Conservation (phyloP, 2,797 vertebrate genomes). For the Sebastes paucispinis region DNA sequence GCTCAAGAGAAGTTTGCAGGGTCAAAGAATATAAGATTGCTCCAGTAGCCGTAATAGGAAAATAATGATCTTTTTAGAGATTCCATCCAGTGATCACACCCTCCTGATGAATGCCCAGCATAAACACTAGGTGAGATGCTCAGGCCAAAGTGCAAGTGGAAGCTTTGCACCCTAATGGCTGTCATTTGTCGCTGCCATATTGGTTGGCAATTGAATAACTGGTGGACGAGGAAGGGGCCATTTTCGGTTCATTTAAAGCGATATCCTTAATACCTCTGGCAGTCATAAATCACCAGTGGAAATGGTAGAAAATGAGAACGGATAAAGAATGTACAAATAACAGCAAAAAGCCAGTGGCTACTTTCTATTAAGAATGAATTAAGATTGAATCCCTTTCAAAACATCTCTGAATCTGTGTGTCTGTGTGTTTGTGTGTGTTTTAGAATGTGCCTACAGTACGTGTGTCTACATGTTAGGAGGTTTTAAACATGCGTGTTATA, state of each 20-base stretch:
- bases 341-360: not conserved
- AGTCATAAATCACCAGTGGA: slow-evolving; percentile 65
- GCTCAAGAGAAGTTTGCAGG: not conserved
- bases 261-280: slow-evolving; percentile 31
- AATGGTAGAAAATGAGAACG: slow-evolving; percentile 28
- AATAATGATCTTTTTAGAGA: slow-evolving; percentile 51
- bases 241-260: slow-evolving; percentile 54
- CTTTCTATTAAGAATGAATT: slow-evolving; percentile 11
- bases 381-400: slow-evolving; percentile 10
- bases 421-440: not conserved
- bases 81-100: slow-evolving; percentile 28
- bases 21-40: slow-evolving; percentile 6
- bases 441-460: not conserved
- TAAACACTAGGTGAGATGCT: slow-evolving; percentile 61
- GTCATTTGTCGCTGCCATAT: slow-evolving; percentile 79
- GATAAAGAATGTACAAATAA: slow-evolving; percentile 37
- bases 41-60: slow-evolving; percentile 36
- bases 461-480: not conserved
- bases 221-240: slow-evolving; percentile 39
- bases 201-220: slow-evolving; percentile 70
- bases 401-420: not conserved
- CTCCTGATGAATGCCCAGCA: slow-evolving; percentile 52
- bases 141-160: slow-evolving; percentile 67
- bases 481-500: not conserved
- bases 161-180: slow-evolving; percentile 69